These are phyloP conservation scores for Tetramorium bicarinatum DNA, from an alignment of 2,888 invertebrate species.

Conservation along the genomic window DNA sequence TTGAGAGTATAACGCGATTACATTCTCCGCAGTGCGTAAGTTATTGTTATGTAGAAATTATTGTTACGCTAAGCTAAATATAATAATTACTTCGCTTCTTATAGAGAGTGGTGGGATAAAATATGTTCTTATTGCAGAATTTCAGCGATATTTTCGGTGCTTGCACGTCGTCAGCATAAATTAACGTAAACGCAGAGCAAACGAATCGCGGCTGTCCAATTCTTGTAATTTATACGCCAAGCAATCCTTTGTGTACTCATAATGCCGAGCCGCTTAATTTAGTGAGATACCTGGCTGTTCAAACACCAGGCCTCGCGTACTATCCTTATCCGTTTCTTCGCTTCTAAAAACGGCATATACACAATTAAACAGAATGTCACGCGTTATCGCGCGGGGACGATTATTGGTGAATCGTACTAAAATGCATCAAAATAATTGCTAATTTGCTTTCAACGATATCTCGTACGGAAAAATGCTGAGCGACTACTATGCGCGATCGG, in stretches of 20 bases:
- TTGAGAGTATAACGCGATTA: neutral
- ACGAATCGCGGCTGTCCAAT: slow-evolving; percentile 21
- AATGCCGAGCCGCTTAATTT: slow-evolving; percentile 49
- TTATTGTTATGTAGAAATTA: neutral
- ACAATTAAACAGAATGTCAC: slow-evolving; percentile 28
- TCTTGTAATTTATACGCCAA: slow-evolving; percentile 40
- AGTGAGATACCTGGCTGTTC: slow-evolving; percentile 24
- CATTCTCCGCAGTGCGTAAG: neutral
- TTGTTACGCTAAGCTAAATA: neutral
- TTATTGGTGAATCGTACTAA: neutral
- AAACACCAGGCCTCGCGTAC: slow-evolving; percentile 11
- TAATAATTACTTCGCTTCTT: neutral
- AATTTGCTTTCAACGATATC: neutral
- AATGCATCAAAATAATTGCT: neutral
- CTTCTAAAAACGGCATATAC: slow-evolving; percentile 9
- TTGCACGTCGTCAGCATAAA: slow-evolving; percentile 8
- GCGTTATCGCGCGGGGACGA: neutral
- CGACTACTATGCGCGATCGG: slow-evolving; percentile 43
- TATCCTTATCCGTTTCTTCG: neutral
- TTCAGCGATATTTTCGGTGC: slow-evolving; percentile 13
- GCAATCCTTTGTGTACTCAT: slow-evolving; percentile 41
- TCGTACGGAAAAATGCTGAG: neutral
- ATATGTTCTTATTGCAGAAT: neutral
- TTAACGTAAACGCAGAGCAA: slow-evolving; percentile 18
- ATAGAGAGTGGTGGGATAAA: neutral